Evolutionary conservation across 2,113 vertebrate genomes (phyloP), one percentile per base, ranked within the genome.

Genomic region (Corythornis vintsioides): DNA sequence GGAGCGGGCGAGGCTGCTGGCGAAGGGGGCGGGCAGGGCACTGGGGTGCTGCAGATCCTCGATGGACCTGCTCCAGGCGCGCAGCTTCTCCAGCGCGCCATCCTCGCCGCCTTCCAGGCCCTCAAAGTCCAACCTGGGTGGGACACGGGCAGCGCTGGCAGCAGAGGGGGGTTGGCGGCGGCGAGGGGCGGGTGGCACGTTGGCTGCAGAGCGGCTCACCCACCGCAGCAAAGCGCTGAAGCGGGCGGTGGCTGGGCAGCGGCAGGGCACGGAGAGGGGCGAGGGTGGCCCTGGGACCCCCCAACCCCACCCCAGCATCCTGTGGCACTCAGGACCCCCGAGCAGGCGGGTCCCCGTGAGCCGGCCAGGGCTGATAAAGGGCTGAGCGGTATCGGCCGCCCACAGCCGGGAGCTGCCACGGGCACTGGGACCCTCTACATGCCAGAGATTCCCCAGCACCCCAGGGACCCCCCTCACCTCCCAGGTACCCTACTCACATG

Each of bases 61-160:
- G 64, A 99, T 99, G 92, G 99, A 99, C 97, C 99, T 98, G 98
- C 98, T 99, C 99, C 99, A 99, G 97, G 98, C 97, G 90, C 98
- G 98, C 94, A 98, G 93, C 96, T 98, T 99, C 97, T 99, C 99
- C 97, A 99, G 97, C 65, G 97, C 98, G 83, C 98, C 97, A 55
- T 99, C 99, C 78, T 99, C 98, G 64, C 98, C 98, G 91, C 98
- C 98, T 97, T 99, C 99, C 98, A 98, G 97, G 89, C 98, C 98
- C 98, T 99, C 99, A 98, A 99, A 98, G 98, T 99, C 98, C 98
- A 99, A 98, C 99, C 99, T 99, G 96, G 95, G 87, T 86, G 92
- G 94, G 57, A 94, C 50, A 88, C 80, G 94, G 77, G 76, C 40
- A 83, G 72, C n/a, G 22, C 95, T 75, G 40, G 53, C 53, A 28